Conservation (phyloP, 2,888 invertebrate species). For the Drosophila koepferae region DNA sequence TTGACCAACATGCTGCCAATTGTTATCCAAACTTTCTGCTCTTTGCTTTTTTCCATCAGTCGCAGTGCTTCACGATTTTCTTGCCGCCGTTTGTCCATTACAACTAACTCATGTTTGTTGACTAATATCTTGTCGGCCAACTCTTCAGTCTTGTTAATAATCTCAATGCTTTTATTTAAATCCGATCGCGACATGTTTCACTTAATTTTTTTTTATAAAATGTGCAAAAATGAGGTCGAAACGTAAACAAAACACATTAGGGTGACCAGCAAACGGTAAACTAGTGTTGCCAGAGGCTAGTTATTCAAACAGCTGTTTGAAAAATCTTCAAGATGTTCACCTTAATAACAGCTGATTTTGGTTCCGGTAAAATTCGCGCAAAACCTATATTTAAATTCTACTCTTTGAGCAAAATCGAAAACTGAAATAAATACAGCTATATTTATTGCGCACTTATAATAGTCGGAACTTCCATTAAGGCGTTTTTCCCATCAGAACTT, state of each 20-base stretch:
- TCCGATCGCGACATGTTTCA: constrained; percentile 55
- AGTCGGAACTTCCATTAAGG: too few species aligned
- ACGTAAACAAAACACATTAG: constrained; percentile 32
- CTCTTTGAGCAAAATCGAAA: not conserved
- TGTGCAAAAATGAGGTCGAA: constrained; percentile 5
- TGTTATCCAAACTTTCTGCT: constrained; percentile 84
- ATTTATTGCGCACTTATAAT: too few species aligned
- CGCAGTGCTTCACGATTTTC: constrained; percentile 82
- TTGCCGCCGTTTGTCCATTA: constrained; percentile 83
- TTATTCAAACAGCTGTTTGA: constrained; percentile 40
- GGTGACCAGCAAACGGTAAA: constrained; percentile 28
- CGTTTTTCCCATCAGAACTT: not conserved
- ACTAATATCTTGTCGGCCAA: constrained; percentile 83
- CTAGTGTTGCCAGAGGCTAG: not conserved
- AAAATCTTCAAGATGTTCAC: not conserved
- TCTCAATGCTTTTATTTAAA: constrained; percentile 77
- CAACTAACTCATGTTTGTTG: constrained; percentile 83
- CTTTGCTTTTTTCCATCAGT: constrained; percentile 75
- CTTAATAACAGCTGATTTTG: not conserved
- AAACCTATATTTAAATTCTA: not conserved
- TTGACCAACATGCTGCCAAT: constrained; percentile 84
- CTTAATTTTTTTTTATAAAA: not conserved
- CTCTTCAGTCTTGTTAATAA: constrained; percentile 81
- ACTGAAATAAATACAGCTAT: too few species aligned
- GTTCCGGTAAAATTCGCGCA: not conserved